Evolutionary conservation across 2,797 vertebrate genomes (phyloP), one percentile per base, ranked within the genome.

Genomic region (Tenualosa ilisha): DNA sequence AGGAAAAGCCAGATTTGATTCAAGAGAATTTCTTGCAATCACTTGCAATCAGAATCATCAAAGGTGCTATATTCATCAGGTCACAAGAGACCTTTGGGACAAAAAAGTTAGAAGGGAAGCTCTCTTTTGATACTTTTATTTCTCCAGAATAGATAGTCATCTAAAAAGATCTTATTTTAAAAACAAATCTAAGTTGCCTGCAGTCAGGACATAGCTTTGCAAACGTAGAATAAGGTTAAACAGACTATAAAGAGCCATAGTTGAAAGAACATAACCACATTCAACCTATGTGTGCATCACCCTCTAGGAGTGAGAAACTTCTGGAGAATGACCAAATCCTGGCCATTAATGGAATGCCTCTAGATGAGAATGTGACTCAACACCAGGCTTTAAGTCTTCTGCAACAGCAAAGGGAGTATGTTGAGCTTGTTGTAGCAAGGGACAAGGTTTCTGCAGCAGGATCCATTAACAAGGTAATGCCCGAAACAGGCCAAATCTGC

Each of bases 261-360:
- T 8, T 65, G 0, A 54, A 20, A 37, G 24, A 31, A 20, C 40
- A 7, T 61, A n/a, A 9, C 3, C 7, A 46, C 81, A 24, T 20
- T n/a, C n/a, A 50, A 37, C 13, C 1, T 72, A 31, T 72, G 2
- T 79, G 40, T 79, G 72, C 40, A 46, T 46, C 17, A 7, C 20
- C 40, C 72, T 43, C 81, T 92, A 99, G 98, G 93, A 97, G 98
- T 91, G 97, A 97, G 43, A 93, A 96, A 81, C 93, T 99, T 50
- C 96, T 93, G 90, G 97, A 98, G 92, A 95, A 96, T 85, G 98
- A 99, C 93, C 97, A 98, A 90, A 97, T 99, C 92, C 91, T 99
- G 95, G 97, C 97, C 87, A 97, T 99, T 85, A 98, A 97, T 85
- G 94, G 95, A 82, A 96, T 91, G 5, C 96, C 96, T 75, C 91